A percentile compares a stretch with the other conserved stretches of the same genome.
phyloP scores from a whole-genome alignment of 2,888 invertebrate species.

The Crepidodera aurea region DNA sequence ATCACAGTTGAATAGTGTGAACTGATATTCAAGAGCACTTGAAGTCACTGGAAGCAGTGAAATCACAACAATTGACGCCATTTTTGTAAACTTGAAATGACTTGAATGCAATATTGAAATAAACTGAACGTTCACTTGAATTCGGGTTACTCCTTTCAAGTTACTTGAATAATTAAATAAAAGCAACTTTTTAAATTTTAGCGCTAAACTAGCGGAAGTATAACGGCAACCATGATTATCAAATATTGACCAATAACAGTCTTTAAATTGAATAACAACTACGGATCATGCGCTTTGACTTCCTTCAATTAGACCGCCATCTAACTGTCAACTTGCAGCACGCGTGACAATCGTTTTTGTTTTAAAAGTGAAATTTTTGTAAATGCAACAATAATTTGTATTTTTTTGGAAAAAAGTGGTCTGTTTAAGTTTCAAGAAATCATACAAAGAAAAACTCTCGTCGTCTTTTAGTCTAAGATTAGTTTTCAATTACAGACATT shows the following conservation, averaged over 20 bases:
- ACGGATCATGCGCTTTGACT: not conserved
- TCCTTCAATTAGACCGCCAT: conserved; percentile 49
- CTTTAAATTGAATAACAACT: not conserved
- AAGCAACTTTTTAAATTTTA: not conserved
- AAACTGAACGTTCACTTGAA: too few species aligned
- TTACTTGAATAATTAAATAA: too few species aligned
- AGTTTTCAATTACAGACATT: not conserved
- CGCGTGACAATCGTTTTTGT: conserved; percentile 46
- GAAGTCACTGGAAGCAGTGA: too few species aligned
- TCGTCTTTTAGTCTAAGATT: not conserved
- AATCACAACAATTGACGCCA: too few species aligned
- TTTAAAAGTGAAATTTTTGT: conserved; percentile 26
- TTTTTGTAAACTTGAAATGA: too few species aligned
- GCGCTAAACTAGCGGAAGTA: not conserved
- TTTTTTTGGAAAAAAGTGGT: not conserved
- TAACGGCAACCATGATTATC: not conserved
- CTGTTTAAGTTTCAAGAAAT: conserved; percentile 13
- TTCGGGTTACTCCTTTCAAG: too few species aligned
- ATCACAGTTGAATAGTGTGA: too few species aligned
- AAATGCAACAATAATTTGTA: not conserved
- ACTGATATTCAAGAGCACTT: too few species aligned
- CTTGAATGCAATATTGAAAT: too few species aligned
- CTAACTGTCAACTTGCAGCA: conserved; percentile 51
- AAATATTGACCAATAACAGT: not conserved
- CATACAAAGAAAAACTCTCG: conserved; percentile 16